Conservation (phyloP, 2,888 invertebrate genomes). For the Stramonita haemastoma region DNA sequence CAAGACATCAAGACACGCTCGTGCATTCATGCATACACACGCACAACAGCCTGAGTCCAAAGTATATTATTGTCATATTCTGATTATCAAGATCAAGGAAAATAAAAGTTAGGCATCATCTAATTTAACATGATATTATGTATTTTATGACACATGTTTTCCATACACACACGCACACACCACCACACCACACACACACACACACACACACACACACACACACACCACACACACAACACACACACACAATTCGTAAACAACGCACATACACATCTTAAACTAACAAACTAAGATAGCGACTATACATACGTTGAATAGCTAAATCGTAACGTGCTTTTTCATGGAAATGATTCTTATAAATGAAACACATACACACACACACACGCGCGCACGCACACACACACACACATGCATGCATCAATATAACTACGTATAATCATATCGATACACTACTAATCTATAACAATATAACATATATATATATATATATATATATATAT, state of each 20-base stretch:
- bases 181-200: neutral
- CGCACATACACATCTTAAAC: neutral
- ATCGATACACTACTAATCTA: too few relatives aligned
- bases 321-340: too few relatives aligned
- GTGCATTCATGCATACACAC: neutral
- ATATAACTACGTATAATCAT: too few relatives aligned
- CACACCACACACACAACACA: neutral
- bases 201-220: neutral
- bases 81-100: neutral
- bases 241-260: neutral
- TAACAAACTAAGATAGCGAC: too few relatives aligned
- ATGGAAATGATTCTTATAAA: too few relatives aligned
- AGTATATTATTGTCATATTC: neutral
- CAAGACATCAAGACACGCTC: neutral
- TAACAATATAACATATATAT: too few relatives aligned
- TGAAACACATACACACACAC: neutral
- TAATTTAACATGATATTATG: neutral
- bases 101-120: too few relatives aligned
- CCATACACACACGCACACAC: slow-evolving; percentile 12
- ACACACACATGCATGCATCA: too few relatives aligned
- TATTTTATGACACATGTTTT: neutral
- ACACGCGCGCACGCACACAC: neutral
- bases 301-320: too few relatives aligned
- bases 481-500: too few relatives aligned
- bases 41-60: neutral